Percentiles rank a stretch among this genome's conserved stretches.
phyloP scores from a whole-genome alignment of 2,888 invertebrate genomes.

The Trisateles emortualis region DNA sequence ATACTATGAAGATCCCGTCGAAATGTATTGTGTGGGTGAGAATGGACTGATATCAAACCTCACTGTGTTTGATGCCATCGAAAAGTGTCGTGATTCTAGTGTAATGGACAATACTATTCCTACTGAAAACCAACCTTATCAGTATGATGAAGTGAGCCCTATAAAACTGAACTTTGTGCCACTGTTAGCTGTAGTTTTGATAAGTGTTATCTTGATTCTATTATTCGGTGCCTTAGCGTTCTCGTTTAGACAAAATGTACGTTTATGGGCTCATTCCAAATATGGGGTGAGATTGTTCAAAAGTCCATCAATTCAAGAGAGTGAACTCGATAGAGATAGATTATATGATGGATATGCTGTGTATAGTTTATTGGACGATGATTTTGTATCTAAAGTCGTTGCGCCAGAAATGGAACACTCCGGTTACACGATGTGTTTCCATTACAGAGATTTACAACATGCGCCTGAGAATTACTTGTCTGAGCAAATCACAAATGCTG shows the following conservation, averaged over 20 bases:
- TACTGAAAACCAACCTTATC: conserved; percentile 86
- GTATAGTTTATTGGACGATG: conserved; percentile 94
- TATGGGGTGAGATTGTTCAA: conserved; percentile 93
- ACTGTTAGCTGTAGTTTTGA: conserved; percentile 90
- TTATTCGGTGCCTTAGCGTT: conserved; percentile 91
- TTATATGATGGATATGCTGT: conserved; percentile 95
- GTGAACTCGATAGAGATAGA: conserved; percentile 88
- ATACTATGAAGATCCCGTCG: conserved; percentile 88
- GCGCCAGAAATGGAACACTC: conserved; percentile 92
- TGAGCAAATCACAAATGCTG: conserved; percentile 88
- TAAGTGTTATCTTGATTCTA: conserved; percentile 90
- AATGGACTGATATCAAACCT: conserved; percentile 73
- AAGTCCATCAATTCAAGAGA: conserved; percentile 86
- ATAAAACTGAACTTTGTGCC: conserved; percentile 90
- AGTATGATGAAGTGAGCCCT: conserved; percentile 89
- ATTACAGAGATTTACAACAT: conserved; percentile 88
- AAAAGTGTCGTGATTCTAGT: conserved; percentile 81
- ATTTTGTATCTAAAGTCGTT: conserved; percentile 89
- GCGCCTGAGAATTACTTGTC: conserved; percentile 88
- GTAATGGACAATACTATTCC: conserved; percentile 85
- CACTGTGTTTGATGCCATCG: conserved; percentile 81
- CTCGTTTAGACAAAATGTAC: conserved; percentile 92
- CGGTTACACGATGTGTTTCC: conserved; percentile 89
- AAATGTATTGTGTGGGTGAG: conserved; percentile 89
- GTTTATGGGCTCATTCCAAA: conserved; percentile 93